phyloP scores from a whole-genome alignment of 2,113 vertebrate species.

The Malurus alboscapulatus region DNA sequence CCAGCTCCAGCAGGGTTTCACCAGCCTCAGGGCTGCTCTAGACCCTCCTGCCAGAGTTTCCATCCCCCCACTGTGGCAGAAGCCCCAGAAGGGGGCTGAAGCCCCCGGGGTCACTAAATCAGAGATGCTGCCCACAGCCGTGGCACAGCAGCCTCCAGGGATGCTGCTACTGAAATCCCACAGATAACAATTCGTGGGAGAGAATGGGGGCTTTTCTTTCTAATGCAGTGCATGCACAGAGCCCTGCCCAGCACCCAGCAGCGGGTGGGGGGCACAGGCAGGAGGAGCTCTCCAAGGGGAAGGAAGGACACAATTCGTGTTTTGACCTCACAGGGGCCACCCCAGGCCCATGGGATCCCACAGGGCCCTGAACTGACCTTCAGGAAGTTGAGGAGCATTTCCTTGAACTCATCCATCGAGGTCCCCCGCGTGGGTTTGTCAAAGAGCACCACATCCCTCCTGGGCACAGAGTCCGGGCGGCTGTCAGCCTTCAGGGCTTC shows the following conservation, averaged over 20 bases:
- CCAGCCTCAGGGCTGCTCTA: background rate
- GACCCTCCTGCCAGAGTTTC: background rate
- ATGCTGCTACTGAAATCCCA: background rate
- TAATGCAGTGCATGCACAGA: background rate
- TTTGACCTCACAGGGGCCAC: background rate
- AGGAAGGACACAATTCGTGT: background rate
- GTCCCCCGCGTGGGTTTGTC: slow-evolving; percentile 93
- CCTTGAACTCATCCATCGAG: slow-evolving; percentile 93
- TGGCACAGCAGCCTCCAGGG: background rate
- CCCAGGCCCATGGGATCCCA: rapidly evolving
- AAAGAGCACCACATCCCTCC: slow-evolving; percentile 84
- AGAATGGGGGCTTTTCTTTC: background rate
- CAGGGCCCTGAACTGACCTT: slow-evolving; percentile 75
- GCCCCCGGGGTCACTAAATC: background rate
- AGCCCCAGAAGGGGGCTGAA: background rate
- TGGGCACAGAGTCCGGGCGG: slow-evolving; percentile 58
- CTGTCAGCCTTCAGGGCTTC: slow-evolving; percentile 73
- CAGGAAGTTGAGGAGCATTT: slow-evolving; percentile 92
- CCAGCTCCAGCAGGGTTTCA: background rate
- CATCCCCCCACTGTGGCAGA: background rate
- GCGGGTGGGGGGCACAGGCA: rapidly evolving
- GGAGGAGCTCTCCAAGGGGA: background rate
- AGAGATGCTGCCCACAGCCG: background rate
- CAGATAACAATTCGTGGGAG: background rate
- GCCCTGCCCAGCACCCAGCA: background rate